Percentiles rank a stretch among this genome's conserved stretches.
Evolutionary conservation across 2,888 invertebrate genomes (phyloP).

Genomic region (Caradrina clavipalpis): DNA sequence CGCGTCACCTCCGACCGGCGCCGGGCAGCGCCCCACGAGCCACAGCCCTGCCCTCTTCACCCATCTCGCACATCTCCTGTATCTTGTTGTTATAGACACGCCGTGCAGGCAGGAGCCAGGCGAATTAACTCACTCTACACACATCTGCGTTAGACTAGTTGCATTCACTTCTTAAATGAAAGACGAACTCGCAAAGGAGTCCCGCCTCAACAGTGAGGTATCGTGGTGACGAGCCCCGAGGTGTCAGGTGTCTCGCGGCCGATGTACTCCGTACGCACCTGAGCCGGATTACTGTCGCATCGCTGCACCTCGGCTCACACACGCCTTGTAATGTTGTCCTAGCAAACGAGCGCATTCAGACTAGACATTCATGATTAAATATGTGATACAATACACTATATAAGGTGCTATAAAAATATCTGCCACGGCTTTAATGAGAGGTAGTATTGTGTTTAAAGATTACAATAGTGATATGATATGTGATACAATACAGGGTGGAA

Average conservation of each 20-base stretch:
- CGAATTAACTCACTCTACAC: not conserved
- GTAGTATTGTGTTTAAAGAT: no score
- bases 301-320: constrained; percentile 7
- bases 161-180: not conserved
- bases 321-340: not conserved
- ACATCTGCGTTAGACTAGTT: not conserved
- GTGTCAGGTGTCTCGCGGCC: constrained; percentile 6
- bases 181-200: not conserved
- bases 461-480: no score
- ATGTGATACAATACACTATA: no score
- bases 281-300: constrained; percentile 11
- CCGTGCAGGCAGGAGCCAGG: not conserved
- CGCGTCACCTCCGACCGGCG: constrained; percentile 42
- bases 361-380: not conserved
- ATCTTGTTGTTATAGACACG: not conserved
- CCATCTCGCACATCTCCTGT: constrained; percentile 2
- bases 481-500: no score
- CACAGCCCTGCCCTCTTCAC: not conserved
- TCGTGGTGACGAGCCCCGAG: not conserved
- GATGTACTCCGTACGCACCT: not conserved
- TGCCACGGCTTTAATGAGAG: no score
- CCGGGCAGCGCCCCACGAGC: not conserved
- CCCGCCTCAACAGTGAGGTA: no score
- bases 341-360: not conserved
- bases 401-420: no score